These are phyloP conservation scores for Caenorhabditis sp. DNA, from an alignment of 2,888 invertebrate genomes.

Conservation along the genomic window DNA sequence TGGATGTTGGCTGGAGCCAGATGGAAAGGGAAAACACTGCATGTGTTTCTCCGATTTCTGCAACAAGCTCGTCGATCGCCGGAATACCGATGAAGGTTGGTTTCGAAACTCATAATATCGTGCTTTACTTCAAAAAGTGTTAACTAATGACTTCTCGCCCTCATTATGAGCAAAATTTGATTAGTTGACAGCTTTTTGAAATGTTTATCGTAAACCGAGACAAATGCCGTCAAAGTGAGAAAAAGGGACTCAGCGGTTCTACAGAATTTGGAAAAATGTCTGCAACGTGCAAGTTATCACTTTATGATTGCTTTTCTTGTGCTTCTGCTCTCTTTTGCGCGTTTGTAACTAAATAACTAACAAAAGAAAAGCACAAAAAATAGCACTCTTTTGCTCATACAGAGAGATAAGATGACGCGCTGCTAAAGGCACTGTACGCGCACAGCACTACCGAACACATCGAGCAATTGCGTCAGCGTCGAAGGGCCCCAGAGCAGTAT, in stretches of 20 bases:
- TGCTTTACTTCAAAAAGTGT: background rate
- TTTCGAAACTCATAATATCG: background rate
- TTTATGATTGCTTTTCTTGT: slow-evolving; percentile 31
- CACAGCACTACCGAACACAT: slow-evolving; percentile 44
- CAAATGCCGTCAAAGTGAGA: too few relatives aligned
- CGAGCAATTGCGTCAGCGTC: slow-evolving; percentile 66
- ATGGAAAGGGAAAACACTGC: slow-evolving; percentile 78
- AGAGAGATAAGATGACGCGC: slow-evolving; percentile 47
- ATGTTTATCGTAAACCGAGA: too few relatives aligned
- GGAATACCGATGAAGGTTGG: slow-evolving; percentile 63
- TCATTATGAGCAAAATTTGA: too few relatives aligned
- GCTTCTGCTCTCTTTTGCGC: too few relatives aligned
- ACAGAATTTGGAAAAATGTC: background rate
- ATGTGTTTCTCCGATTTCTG: slow-evolving; percentile 79
- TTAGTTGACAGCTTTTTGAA: too few relatives aligned
- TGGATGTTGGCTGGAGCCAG: slow-evolving; percentile 80
- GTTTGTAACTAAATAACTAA: slow-evolving; percentile 44
- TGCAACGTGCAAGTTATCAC: slow-evolving; percentile 59
- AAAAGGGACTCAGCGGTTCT: too few relatives aligned
- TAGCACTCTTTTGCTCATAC: slow-evolving; percentile 33
- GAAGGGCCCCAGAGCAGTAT: slow-evolving; percentile 13
- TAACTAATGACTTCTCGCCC: too few relatives aligned
- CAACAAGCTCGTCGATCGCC: slow-evolving; percentile 75
- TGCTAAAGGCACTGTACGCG: slow-evolving; percentile 31
- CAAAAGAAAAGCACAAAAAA: slow-evolving; percentile 16